Conservation (phyloP, 1,140 invertebrate genomes). For the Hesperophylax magnus region DNA sequence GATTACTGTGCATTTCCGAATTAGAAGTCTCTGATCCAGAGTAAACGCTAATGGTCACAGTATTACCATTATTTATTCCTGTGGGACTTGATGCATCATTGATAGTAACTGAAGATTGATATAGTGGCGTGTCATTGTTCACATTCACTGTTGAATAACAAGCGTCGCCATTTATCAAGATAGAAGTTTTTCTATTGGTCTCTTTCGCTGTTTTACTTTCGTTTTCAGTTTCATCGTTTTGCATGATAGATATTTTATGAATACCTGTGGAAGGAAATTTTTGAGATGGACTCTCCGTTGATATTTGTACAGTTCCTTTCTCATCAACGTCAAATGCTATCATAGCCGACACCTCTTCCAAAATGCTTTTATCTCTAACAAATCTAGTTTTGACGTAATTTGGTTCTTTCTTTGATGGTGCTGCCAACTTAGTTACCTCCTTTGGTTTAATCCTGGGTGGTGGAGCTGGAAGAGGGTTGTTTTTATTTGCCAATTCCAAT, state of each 20-base stretch:
- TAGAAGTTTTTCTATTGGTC: conserved; percentile 79
- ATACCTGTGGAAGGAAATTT: conserved; percentile 46
- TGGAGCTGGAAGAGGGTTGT: conserved; percentile 61
- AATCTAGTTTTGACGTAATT: conserved; percentile 70
- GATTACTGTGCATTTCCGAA: conserved; percentile 57
- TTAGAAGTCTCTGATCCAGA: conserved; percentile 49
- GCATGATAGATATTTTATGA: conserved; percentile 54
- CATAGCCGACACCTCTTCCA: conserved; percentile 46
- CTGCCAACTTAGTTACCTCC: conserved; percentile 56
- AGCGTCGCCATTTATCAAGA: conserved; percentile 81
- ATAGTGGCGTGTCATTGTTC: conserved; percentile 73
- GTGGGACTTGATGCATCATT: conserved; percentile 69
- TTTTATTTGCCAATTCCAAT: neutral
- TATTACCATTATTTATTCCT: conserved; percentile 68
- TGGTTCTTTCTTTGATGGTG: conserved; percentile 64
- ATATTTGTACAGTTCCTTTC: conserved; percentile 47
- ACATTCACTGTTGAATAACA: conserved; percentile 78
- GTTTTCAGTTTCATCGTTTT: conserved; percentile 44
- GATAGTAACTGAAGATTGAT: conserved; percentile 79
- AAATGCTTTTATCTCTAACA: conserved; percentile 62
- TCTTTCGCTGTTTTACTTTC: conserved; percentile 43
- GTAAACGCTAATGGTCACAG: conserved; percentile 72
- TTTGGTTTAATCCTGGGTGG: conserved; percentile 67
- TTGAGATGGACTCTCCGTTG: conserved; percentile 41
- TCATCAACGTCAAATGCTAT: conserved; percentile 49